These are phyloP conservation scores for Ryuthela nishihirai DNA, from an alignment of 2,888 invertebrate species.

Conservation along the genomic window DNA sequence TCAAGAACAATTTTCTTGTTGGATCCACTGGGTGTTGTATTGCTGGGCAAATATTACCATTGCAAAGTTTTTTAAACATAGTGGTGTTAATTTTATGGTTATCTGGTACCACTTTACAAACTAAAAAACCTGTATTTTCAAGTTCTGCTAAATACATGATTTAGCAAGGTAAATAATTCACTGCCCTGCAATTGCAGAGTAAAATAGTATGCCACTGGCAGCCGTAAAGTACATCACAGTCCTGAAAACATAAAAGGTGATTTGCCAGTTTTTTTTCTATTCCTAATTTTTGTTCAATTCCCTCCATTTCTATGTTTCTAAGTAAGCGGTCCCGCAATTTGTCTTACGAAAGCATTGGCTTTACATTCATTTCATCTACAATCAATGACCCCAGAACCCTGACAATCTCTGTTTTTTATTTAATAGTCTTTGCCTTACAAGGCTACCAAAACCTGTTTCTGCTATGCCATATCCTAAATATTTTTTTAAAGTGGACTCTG, in stretches of 20 bases:
- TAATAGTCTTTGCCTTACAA: background rate
- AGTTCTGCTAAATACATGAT: background rate
- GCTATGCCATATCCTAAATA: background rate
- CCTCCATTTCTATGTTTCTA: background rate
- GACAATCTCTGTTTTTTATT: background rate
- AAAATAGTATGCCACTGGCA: background rate
- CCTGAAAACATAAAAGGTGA: slow-evolving; percentile 2
- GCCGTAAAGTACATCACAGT: background rate
- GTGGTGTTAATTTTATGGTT: background rate
- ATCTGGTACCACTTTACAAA: background rate
- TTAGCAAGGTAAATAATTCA: background rate
- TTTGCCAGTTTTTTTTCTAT: slow-evolving; percentile 1
- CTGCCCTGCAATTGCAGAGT: background rate
- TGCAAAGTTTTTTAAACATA: slow-evolving; percentile 1
- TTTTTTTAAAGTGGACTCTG: background rate
- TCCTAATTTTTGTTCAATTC: background rate
- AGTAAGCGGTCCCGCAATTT: background rate
- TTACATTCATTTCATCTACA: background rate
- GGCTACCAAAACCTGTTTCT: background rate
- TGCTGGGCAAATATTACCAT: background rate
- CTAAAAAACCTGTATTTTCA: background rate
- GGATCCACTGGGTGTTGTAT: too few species aligned
- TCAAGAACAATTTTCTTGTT: background rate
- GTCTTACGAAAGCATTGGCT: background rate
- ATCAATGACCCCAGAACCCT: background rate